phyloP scores from a whole-genome alignment of 1,140 invertebrate species.

The Coelopa frigida region DNA sequence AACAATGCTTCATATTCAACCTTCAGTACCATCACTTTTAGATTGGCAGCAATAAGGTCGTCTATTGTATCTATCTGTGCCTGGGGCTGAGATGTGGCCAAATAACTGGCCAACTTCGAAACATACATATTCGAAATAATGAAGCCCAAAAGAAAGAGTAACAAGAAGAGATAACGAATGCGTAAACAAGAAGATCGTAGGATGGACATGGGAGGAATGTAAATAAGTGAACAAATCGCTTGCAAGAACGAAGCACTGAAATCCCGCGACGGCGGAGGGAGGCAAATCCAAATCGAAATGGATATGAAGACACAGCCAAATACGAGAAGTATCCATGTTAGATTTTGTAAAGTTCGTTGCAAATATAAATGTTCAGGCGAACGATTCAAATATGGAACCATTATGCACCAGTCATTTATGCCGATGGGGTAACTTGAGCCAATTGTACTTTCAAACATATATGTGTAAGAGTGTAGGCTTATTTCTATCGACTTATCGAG shows the following conservation, averaged over 20 bases:
- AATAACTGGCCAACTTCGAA: conserved; percentile 33
- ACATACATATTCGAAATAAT: conserved; percentile 33
- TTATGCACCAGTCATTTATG: conserved; percentile 37
- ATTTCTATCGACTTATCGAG: conserved; percentile 21
- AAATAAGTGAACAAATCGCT: conserved; percentile 24
- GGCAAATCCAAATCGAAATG: conserved; percentile 27
- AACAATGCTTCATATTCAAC: conserved; percentile 7
- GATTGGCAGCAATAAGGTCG: conserved; percentile 8
- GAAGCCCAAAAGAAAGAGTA: conserved; percentile 27
- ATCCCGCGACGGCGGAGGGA: conserved; percentile 22
- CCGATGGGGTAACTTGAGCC: conserved; percentile 33
- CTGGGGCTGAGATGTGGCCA: conserved; percentile 22
- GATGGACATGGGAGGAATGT: conserved; percentile 18
- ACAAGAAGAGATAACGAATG: conserved; percentile 24
- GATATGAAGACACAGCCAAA: conserved; percentile 22
- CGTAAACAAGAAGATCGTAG: conserved; percentile 16
- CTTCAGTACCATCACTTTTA: conserved; percentile 10
- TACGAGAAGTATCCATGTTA: conserved; percentile 23
- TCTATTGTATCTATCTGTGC: conserved; percentile 6
- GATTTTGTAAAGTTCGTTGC: conserved; percentile 19
- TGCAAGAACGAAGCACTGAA: conserved; percentile 28
- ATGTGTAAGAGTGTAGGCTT: conserved; percentile 32
- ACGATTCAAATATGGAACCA: conserved; percentile 31
- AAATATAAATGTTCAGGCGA: conserved; percentile 26
- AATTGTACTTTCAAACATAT: conserved; percentile 11